phyloP scores from a whole-genome alignment of 2,113 vertebrate genomes.

The Brachyhypopomus occidentalis region DNA sequence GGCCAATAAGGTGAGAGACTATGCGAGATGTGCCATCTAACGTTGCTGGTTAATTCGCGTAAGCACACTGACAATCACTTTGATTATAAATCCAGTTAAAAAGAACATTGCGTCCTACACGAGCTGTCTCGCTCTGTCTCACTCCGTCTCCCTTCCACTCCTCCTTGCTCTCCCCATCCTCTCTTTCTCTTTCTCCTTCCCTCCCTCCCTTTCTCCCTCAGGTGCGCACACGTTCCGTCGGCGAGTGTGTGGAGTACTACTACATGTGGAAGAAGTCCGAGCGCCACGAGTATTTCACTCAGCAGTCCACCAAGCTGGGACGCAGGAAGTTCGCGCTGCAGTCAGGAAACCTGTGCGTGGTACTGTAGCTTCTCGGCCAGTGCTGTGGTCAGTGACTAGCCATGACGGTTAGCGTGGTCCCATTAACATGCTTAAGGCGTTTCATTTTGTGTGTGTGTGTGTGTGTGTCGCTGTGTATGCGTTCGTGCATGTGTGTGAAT shows the following conservation, averaged over 20 bases:
- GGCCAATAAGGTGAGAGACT: slow-evolving; percentile 88
- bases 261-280: slow-evolving; percentile 98
- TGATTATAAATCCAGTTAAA: too few relatives aligned
- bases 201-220: slow-evolving; percentile 52
- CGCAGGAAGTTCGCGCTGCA: slow-evolving; percentile 87
- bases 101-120: too few relatives aligned
- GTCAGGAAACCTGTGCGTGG: slow-evolving; percentile 84
- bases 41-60: too few relatives aligned
- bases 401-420: neutral
- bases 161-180: neutral
- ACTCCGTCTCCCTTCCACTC: too few relatives aligned
- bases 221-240: slow-evolving; percentile 94
- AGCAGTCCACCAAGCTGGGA: slow-evolving; percentile 85
- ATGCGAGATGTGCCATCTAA: neutral
- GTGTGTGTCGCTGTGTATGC: too few relatives aligned
- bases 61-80: neutral
- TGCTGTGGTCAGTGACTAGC: neutral
- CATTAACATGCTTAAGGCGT: neutral
- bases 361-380: neutral
- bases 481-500: too few relatives aligned
- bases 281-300: slow-evolving; percentile 89
- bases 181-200: neutral
- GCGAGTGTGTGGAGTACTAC: slow-evolving; percentile 95
- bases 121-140: too few relatives aligned
- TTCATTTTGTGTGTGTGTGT: too few relatives aligned